Conservation (phyloP, 2,113 vertebrate species). For the Gambusia holbrooki region DNA sequence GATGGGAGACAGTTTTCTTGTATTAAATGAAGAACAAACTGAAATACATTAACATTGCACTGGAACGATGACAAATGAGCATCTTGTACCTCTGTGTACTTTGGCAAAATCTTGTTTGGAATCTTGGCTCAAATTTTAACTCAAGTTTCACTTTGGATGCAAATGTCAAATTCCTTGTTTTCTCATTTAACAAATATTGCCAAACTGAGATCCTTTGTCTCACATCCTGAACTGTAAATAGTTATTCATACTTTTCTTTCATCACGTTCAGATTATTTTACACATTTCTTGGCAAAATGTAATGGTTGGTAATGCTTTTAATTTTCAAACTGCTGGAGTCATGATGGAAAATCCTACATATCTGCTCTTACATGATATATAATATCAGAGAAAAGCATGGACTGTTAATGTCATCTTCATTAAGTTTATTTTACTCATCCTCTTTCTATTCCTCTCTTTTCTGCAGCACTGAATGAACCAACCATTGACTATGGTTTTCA, state of each 20-base stretch:
- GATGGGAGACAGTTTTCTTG: no score
- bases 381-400: not conserved
- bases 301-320: not conserved
- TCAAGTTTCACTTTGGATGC: not conserved
- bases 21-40: no score
- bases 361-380: conserved; percentile 3
- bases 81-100: no score
- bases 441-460: conserved; percentile 24
- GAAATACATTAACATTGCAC: no score
- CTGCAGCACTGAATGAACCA: conserved; percentile 93
- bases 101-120: no score
- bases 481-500: conserved; percentile 98
- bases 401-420: conserved; percentile 5
- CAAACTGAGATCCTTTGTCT: not conserved
- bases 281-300: no score
- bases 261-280: not conserved
- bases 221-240: not conserved
- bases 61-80: no score
- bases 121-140: not conserved
- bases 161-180: not conserved
- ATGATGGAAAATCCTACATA: not conserved
- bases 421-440: conserved; percentile 16
- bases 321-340: conserved; percentile 3
- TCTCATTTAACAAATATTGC: not conserved
- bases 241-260: not conserved